These are phyloP conservation scores for Malaclemys terrapin DNA, from an alignment of 2,113 vertebrate species.

Conservation along the genomic window DNA sequence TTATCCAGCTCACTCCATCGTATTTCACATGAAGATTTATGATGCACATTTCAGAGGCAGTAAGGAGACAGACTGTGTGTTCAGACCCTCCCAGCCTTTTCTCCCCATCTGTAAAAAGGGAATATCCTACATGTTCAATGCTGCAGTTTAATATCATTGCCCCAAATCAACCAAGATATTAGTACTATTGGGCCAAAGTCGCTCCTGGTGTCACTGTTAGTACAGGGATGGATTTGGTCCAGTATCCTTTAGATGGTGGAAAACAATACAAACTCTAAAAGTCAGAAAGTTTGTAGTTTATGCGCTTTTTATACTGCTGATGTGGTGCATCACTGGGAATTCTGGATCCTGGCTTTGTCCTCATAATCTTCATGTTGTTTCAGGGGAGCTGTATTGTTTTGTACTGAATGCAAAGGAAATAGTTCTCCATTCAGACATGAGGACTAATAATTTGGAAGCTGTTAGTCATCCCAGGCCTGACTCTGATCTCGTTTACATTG, in stretches of 20 bases:
- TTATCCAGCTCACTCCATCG: not conserved
- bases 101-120: not conserved
- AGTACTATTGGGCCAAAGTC: not conserved
- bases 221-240: not conserved
- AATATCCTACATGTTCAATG: not conserved
- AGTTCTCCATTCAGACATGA: not conserved
- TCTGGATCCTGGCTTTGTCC: constrained; percentile 1
- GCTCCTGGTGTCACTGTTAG: not conserved
- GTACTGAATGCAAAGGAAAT: not conserved
- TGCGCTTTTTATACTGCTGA: not conserved
- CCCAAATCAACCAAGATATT: not conserved
- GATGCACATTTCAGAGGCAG: not conserved
- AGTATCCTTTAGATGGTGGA: not conserved
- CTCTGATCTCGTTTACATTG: not conserved
- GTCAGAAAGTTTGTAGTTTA: not conserved
- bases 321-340: not conserved
- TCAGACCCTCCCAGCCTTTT: not conserved
- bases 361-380: not conserved
- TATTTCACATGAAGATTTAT: not conserved
- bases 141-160: not conserved
- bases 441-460: not conserved
- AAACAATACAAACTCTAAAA: not conserved
- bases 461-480: constrained; percentile 23
- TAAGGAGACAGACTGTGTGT: not conserved
- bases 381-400: not conserved